A percentile compares a stretch with the other conserved stretches of the same genome.
Evolutionary conservation across 2,113 vertebrate species (phyloP).

Genomic region (Poecilia latipinna): DNA sequence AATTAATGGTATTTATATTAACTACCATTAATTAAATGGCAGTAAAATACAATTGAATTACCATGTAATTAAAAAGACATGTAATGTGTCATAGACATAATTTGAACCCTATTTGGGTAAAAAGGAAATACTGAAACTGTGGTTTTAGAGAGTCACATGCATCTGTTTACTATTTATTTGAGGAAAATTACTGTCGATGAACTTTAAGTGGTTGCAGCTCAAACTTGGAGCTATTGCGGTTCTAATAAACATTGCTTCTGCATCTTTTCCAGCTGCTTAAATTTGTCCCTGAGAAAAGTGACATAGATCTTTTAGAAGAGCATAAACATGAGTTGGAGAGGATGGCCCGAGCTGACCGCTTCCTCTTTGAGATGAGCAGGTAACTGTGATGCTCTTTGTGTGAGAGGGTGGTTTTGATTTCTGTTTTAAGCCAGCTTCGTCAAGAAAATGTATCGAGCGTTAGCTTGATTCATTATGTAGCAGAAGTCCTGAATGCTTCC

Average conservation of each 20-base stretch:
- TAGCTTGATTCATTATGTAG: constrained; percentile 23
- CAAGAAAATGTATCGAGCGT: neutral
- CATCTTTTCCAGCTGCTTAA: constrained; percentile 87
- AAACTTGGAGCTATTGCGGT: neutral
- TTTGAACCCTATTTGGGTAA: neutral
- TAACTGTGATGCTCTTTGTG: constrained; percentile 45
- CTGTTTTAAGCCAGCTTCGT: neutral
- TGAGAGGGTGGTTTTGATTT: neutral
- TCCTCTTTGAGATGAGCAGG: constrained; percentile 99
- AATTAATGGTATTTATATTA: no score
- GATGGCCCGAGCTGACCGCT: constrained; percentile 97
- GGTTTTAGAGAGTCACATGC: no score
- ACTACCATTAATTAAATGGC: no score
- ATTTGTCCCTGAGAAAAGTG: constrained; percentile 95
- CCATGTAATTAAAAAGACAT: no score
- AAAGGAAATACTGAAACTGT: neutral
- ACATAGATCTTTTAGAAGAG: constrained; percentile 94
- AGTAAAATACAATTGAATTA: no score
- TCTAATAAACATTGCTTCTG: neutral
- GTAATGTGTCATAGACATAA: no score
- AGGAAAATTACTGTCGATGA: neutral
- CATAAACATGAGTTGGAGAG: constrained; percentile 97
- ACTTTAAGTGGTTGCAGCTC: neutral
- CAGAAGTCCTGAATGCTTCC: constrained; percentile 3
- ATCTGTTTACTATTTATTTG: neutral